phyloP scores from a whole-genome alignment of 23 tunicate species.

The Halocynthia aurantium region DNA sequence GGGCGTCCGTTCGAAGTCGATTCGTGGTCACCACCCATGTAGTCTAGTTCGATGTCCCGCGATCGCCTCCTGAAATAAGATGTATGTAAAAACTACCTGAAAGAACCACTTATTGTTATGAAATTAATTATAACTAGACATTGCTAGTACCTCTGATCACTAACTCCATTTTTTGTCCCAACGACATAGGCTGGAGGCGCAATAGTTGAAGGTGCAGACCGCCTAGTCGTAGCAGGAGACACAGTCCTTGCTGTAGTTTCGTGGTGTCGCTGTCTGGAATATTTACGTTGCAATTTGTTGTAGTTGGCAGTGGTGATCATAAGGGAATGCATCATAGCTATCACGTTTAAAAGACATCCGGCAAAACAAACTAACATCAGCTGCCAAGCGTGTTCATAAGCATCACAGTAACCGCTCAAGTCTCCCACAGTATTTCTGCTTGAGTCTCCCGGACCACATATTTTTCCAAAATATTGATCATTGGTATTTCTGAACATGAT shows the following conservation, averaged over 20 bases:
- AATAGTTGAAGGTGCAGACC: slow-evolving; percentile 19
- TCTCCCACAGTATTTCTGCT: slow-evolving; percentile 44
- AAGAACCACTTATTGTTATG: slow-evolving; percentile 2
- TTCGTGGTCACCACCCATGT: slow-evolving; percentile 32
- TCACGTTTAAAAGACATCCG: slow-evolving; percentile 61
- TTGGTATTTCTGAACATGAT: slow-evolving; percentile 76
- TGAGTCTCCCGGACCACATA: slow-evolving; percentile 72
- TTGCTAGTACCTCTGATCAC: slow-evolving; percentile 6
- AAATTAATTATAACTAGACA: neutral
- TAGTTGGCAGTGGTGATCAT: slow-evolving; percentile 31
- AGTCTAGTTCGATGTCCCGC: slow-evolving; percentile 75
- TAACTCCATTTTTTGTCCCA: slow-evolving; percentile 20
- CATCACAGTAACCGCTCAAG: slow-evolving; percentile 56
- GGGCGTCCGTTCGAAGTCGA: neutral
- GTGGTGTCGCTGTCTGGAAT: neutral
- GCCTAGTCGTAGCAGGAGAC: slow-evolving; percentile 17
- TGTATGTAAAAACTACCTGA: neutral
- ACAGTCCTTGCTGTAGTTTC: slow-evolving; percentile 17
- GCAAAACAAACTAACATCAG: slow-evolving; percentile 53
- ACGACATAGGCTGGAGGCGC: slow-evolving; percentile 37
- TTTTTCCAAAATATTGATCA: slow-evolving; percentile 73
- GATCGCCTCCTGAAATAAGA: slow-evolving; percentile 25
- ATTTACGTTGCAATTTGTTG: slow-evolving; percentile 37
- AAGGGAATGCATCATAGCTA: slow-evolving; percentile 57
- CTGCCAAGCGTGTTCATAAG: slow-evolving; percentile 38